Evolutionary conservation across 2,888 invertebrate species (phyloP), one percentile per base, ranked within the genome.

Genomic region (Lordiphosa fenestrarum): DNA sequence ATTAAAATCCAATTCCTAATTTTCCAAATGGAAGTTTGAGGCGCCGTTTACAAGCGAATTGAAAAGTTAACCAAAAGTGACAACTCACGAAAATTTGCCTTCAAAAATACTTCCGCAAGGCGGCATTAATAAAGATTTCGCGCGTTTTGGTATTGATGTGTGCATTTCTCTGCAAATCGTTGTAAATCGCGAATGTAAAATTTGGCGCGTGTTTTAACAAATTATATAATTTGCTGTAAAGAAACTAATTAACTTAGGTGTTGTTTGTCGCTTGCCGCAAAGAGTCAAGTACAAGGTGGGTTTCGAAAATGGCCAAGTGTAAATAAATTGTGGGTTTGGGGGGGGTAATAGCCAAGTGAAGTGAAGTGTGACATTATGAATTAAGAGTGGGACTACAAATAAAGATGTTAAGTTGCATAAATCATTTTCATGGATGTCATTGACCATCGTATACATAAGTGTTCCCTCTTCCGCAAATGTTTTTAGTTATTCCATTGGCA

Each of bases 241-340:
- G 47, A 50, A 71, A 60, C 66, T 62, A 39, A 50, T 54, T 53
- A 49, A 51, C 41, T 53, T 49, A 44, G 48, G 58, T 42, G 57
- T 48, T 36, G 50, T 35, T 30, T 30, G 30, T 30, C 30, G 30
- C 30, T 30, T 42, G 57, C 15, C 40, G 51, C 30, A 30, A 15
- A 15, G 9, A 30, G 30, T 63, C 59, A 66, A 84, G 71, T 71
- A 71, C 82, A 73, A 76, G 77, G 77, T 77, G 69, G 54, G 81
- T 84, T 55, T 15, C 15, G 35, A 37, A 15, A 37, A 42, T 30
- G 39, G 33, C 35, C 13, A 33, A 50, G 19, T 51, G 41, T 37
- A 60, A 50, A 44, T 46, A 15, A 21, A 52, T n/a, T 10, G 30
- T 9, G 9, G 3, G 3, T 30, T 3, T 9, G 30, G 3, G 7